Conservation (phyloP, 1,140 invertebrate genomes). For the Drosophila trapezifrons region DNA sequence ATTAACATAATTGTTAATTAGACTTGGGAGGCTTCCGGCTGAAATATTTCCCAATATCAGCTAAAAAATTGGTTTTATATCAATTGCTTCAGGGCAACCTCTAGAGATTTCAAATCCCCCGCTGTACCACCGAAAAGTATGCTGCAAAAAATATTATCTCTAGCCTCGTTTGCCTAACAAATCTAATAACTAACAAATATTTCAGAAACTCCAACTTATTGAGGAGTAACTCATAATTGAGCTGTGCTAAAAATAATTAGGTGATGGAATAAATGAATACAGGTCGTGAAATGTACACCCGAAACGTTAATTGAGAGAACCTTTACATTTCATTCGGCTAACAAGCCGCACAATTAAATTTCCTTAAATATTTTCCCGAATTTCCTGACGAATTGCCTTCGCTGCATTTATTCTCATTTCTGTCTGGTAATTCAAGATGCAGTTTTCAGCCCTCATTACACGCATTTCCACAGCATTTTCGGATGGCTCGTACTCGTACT, state of each 20-base stretch:
- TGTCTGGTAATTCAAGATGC: conserved; percentile 61
- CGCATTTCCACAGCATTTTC: conserved; percentile 41
- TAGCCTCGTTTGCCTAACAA: background rate
- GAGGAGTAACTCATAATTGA: background rate
- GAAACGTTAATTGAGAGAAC: conserved; percentile 4
- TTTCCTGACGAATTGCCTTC: conserved; percentile 36
- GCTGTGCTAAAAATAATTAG: background rate
- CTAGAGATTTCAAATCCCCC: background rate
- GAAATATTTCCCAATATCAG: background rate
- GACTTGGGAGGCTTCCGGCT: conserved; percentile 10
- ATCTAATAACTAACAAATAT: too few relatives aligned
- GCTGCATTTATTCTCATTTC: conserved; percentile 12
- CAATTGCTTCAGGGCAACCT: too few relatives aligned
- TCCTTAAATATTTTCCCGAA: conserved; percentile 3
- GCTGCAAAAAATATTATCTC: background rate
- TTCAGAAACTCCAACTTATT: too few relatives aligned
- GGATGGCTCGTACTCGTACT: background rate
- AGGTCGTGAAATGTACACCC: conserved; percentile 3
- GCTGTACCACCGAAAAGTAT: too few relatives aligned
- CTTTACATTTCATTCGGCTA: background rate
- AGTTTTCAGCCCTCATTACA: conserved; percentile 60
- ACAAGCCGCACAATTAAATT: conserved; percentile 8
- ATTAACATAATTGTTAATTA: conserved; percentile 43
- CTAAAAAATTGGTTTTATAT: too few relatives aligned
- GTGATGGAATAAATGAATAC: background rate